phyloP scores from a whole-genome alignment of 2,888 invertebrate species.

The Ichneumon xanthorius region DNA sequence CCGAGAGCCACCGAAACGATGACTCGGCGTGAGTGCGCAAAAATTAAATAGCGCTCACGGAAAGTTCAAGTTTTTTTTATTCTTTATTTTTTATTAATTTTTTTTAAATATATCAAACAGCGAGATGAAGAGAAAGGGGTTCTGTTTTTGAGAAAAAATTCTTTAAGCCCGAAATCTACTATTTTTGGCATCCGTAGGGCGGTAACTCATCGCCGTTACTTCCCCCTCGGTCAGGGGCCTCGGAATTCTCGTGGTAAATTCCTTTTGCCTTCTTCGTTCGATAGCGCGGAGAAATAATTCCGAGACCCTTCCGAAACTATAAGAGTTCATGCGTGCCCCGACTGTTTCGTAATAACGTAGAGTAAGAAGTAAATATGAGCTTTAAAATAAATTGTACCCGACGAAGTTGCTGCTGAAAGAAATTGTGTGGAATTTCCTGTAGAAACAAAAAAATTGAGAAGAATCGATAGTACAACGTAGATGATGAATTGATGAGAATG shows the following conservation, averaged over 20 bases:
- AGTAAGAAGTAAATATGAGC: background rate
- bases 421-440: background rate
- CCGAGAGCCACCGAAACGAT: background rate
- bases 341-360: background rate
- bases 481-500: too few relatives aligned
- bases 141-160: constrained; percentile 51
- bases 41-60: constrained; percentile 21
- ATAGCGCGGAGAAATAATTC: constrained; percentile 36
- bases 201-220: constrained; percentile 70
- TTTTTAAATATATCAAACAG: background rate
- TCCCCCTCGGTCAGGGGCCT: constrained; percentile 57
- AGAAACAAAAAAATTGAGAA: background rate
- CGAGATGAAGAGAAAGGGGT: background rate
- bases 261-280: constrained; percentile 55
- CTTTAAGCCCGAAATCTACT: constrained; percentile 50
- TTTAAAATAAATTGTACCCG: background rate
- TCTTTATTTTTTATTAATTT: too few relatives aligned
- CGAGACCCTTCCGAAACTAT: background rate
- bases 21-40: constrained; percentile 1
- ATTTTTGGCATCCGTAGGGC: constrained; percentile 68
- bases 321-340: background rate
- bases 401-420: background rate
- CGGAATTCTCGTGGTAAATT: constrained; percentile 54
- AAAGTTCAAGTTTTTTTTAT: constrained; percentile 7
- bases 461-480: background rate